Percentiles rank a stretch among this genome's conserved stretches.
These are phyloP conservation scores for Prorops nasuta DNA, from an alignment of 1,140 invertebrate genomes.

Conservation along the genomic window DNA sequence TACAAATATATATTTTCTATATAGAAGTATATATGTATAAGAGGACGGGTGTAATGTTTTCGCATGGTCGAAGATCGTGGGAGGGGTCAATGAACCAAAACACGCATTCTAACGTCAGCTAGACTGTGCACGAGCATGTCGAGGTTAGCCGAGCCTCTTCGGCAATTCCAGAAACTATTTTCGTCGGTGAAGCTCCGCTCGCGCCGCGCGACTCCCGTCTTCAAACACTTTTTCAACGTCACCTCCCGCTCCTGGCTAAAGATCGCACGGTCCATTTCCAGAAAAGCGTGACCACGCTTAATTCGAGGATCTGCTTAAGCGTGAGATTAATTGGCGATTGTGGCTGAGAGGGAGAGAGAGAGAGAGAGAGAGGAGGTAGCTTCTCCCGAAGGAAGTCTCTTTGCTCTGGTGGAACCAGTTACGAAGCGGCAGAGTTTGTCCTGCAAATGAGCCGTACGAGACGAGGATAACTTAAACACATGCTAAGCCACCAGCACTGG, in stretches of 20 bases:
- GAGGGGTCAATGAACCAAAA: conserved; percentile 53
- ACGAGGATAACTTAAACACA: conserved; percentile 54
- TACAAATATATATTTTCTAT: too few species aligned
- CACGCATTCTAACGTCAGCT: conserved; percentile 26
- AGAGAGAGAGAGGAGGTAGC: conserved; percentile 16
- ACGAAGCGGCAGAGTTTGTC: conserved; percentile 42
- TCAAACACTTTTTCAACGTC: background rate
- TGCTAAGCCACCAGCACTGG: too few species aligned
- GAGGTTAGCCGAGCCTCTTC: too few species aligned
- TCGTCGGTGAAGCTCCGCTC: conserved; percentile 43
- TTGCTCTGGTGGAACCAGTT: conserved; percentile 8
- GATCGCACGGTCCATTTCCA: conserved; percentile 27
- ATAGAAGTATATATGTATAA: too few species aligned
- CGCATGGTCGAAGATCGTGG: conserved; percentile 35
- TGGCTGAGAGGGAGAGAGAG: conserved; percentile 32
- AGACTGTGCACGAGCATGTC: background rate
- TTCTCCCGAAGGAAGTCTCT: too few species aligned
- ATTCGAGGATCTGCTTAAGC: conserved; percentile 41
- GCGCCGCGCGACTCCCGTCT: background rate
- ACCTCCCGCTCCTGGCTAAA: conserved; percentile 8
- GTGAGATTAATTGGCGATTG: conserved; percentile 47
- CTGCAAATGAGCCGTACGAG: conserved; percentile 54
- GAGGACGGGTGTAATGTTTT: conserved; percentile 39
- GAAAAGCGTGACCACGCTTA: conserved; percentile 16
- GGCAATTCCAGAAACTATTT: conserved; percentile 43